phyloP scores from a whole-genome alignment of 2,797 vertebrate genomes.

The Melanotaenia parkinsoni region DNA sequence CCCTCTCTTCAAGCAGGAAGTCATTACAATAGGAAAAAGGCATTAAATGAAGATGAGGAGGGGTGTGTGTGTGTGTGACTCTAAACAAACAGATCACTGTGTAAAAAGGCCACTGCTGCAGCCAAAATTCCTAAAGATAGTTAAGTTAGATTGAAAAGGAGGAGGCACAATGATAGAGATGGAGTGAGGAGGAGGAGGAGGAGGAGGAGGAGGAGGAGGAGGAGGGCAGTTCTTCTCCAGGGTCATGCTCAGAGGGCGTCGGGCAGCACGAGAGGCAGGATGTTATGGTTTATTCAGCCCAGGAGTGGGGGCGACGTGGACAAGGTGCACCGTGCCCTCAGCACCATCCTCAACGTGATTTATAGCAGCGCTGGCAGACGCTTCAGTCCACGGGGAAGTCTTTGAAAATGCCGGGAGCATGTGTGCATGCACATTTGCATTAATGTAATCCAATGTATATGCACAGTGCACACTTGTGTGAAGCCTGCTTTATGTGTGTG shows the following conservation, averaged over 20 bases:
- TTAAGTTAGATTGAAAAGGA: slow-evolving; percentile 43
- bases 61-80: slow-evolving; percentile 44
- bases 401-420: slow-evolving; percentile 77
- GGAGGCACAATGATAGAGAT: slow-evolving; percentile 50
- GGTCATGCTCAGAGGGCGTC: slow-evolving; percentile 78
- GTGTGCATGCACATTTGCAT: slow-evolving; percentile 39
- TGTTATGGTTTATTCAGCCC: slow-evolving; percentile 92
- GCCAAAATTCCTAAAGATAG: slow-evolving; percentile 73
- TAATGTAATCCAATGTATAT: slow-evolving; percentile 24
- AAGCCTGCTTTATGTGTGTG: slow-evolving; percentile 13
- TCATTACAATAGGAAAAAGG: slow-evolving; percentile 83
- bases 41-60: slow-evolving; percentile 71
- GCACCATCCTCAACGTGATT: slow-evolving; percentile 85
- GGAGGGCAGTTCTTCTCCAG: slow-evolving; percentile 72
- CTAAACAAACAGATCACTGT: slow-evolving; percentile 35
- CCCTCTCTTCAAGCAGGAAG: slow-evolving; percentile 86
- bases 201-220: slow-evolving; percentile 32
- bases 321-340: slow-evolving; percentile 89
- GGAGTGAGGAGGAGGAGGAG: slow-evolving; percentile 52
- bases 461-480: slow-evolving; percentile 17
- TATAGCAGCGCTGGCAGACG: slow-evolving; percentile 86
- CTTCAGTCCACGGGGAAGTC: slow-evolving; percentile 87
- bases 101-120: slow-evolving; percentile 17
- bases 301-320: slow-evolving; percentile 85
- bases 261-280: slow-evolving; percentile 88